Base-by-base conservation (phyloP, 2,888 invertebrate genomes). In the Graphium colonna region DNA sequence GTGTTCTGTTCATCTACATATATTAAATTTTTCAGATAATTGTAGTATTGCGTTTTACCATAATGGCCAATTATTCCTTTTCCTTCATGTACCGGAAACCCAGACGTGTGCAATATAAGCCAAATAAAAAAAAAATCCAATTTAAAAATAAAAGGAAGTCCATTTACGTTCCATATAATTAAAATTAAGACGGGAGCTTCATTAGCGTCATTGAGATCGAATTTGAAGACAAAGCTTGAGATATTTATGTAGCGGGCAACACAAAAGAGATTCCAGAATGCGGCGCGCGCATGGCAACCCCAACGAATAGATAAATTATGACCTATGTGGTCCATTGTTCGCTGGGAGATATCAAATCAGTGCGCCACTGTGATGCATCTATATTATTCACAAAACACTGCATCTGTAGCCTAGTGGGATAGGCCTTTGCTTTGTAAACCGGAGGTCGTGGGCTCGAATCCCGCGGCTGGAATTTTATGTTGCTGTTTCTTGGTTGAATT, bases 251-350 rank as follows among this genome's bases (percentile, higher is more conserved):
- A 13, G n/a, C 12, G n/a, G 12, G 12, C 8, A 12, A 15, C 21
- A 47, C 47, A 46, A 52, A 52, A 36, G 33, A n/a, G 10, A 38
- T 47, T 42, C 42, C 47, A 15, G 33, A 42, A 42, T 26, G 26
- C 31, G 21, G 12, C 31, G 10, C 0, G n/a, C 41, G 12, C 33
- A 31, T 53, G 48, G 43, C 44, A 39, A 44, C 53, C 43, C 53
- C 18, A 48, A 8, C 4, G 1, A 26, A 36, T 5, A 48, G 53
- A 53, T 53, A 53, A 53, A 53, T 18, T 43, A 43, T 44, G 53
- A 48, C 48, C 53, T 48, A 31, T 53, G 18, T 16, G 43, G 39
- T 48, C 31, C 53, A 52, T 52, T 52, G 52, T 52, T 42, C 52
- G 28, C 18, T 16, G 42, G 9, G 40, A 12, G 21, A 13, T 38